Evolutionary conservation across 2,888 invertebrate genomes (phyloP), one percentile per base, ranked within the genome.

Genomic region (Monoplex corrugatus): DNA sequence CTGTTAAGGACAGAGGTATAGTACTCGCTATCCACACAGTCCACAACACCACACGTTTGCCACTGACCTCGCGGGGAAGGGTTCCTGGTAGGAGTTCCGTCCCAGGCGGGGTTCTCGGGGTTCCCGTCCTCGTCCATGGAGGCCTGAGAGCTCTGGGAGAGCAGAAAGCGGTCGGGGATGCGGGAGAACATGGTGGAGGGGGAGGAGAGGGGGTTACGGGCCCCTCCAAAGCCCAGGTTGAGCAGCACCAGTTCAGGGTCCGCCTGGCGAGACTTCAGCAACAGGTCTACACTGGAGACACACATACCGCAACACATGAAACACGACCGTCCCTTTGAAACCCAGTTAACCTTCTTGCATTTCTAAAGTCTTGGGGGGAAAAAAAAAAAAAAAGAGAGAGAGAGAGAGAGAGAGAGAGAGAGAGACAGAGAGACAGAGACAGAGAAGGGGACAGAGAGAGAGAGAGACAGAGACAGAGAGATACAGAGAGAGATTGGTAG

Each of bases 221-320:
- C 1, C 68, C 91, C 92, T 28, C 96, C 96, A 92, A 96, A 96
- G 2, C 96, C 96, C 6, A 96, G 94, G 92, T 97, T 98, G 87
- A 98, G 96, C 45, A 99, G 97, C 89, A 99, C 97, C 88, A 98
- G 98, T 95, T 98, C 98, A 0, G 98, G 98, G 96, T 99, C 98
- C 40, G 98, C 98, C 94, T 97, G 97, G 68, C 98, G 97, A 35
- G 98, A 97, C 93, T 98, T 98, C 93, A 98, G 96, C 86, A 98
- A 97, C 95, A 94, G 92, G 50, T 95, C 95, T 85, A 95, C 91
- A 91, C 95, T 95, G 92, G 1, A 28, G 40, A n/a, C n/a, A n/a
- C n/a, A n/a, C n/a, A n/a, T n/a, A n/a, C n/a, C n/a, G n/a, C n/a
- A n/a, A n/a, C n/a, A n/a, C n/a, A n/a, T n/a, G n/a, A n/a, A n/a